Percentiles rank a stretch among this genome's conserved stretches.
These are phyloP conservation scores for Brachymystax lenok DNA, from an alignment of 2,797 vertebrate genomes.

Conservation along the genomic window DNA sequence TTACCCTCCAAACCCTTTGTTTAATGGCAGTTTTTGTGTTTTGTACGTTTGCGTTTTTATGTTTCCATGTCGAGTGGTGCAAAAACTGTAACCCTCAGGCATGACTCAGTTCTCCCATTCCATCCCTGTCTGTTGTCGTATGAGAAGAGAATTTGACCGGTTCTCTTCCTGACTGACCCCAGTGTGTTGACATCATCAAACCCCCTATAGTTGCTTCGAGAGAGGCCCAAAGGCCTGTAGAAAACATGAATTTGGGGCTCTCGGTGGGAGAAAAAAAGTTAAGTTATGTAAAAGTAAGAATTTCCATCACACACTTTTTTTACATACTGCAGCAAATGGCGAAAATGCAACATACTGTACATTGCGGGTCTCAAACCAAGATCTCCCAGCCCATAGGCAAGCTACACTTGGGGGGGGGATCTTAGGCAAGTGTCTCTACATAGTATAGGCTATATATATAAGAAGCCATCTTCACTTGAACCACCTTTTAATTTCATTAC, in stretches of 20 bases:
- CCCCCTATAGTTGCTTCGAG: constrained; percentile 3
- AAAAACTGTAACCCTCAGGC: not conserved
- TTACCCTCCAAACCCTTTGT: not conserved
- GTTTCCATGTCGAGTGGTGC: constrained; percentile 1
- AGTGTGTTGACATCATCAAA: not conserved
- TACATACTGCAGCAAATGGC: not conserved
- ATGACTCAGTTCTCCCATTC: not conserved
- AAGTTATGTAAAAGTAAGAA: too few species aligned
- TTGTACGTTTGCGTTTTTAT: not conserved
- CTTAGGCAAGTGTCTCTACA: not conserved
- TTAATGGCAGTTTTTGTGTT: not conserved
- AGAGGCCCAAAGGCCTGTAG: constrained; percentile 22
- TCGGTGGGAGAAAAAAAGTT: not conserved
- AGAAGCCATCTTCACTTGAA: not conserved
- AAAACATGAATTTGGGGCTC: not conserved
- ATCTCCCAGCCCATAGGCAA: not conserved
- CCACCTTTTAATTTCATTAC: not conserved
- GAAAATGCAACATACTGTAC: too few species aligned
- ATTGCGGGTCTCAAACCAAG: not conserved
- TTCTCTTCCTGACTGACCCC: constrained; percentile 16
- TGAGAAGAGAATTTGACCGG: constrained; percentile 48
- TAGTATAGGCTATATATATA: not conserved
- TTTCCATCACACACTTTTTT: not conserved
- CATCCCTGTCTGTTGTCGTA: constrained; percentile 41
- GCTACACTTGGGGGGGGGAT: not conserved